phyloP scores from a whole-genome alignment of 2,888 invertebrate species.

The Hirtodrosophila trivittata region DNA sequence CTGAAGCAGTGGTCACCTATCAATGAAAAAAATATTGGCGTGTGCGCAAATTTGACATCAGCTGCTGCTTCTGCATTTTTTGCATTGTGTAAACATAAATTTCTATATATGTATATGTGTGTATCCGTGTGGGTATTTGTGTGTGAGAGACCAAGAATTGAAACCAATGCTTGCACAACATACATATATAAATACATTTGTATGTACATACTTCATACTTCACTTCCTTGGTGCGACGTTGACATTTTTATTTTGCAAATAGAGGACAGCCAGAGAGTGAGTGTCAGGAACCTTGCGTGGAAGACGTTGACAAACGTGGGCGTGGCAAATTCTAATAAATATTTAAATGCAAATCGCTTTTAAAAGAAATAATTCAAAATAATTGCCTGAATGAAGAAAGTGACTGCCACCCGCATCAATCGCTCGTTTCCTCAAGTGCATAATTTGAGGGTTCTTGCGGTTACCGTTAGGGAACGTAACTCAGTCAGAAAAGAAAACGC shows the following conservation, averaged over 20 bases:
- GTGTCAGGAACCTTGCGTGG: slow-evolving; percentile 13
- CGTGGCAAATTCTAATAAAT: slow-evolving; percentile 66
- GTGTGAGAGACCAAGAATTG: no score
- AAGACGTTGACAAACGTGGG: slow-evolving; percentile 45
- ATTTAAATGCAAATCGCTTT: slow-evolving; percentile 61
- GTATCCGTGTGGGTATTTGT: no score
- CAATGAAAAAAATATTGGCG: no score
- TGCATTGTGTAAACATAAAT: no score
- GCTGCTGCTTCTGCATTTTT: no score
- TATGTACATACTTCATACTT: background rate
- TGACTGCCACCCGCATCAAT: slow-evolving; percentile 12
- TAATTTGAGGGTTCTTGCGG: slow-evolving; percentile 20
- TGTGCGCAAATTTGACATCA: no score
- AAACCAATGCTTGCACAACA: no score
- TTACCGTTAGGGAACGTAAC: slow-evolving; percentile 41
- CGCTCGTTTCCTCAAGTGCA: no score
- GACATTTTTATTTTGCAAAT: slow-evolving; percentile 39
- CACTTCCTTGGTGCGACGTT: slow-evolving; percentile 43
- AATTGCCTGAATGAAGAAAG: no score
- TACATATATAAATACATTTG: no score
- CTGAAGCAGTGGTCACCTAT: no score
- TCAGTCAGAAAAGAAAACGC: slow-evolving; percentile 13
- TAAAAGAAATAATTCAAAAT: slow-evolving; percentile 46
- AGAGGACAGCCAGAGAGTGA: slow-evolving; percentile 16
- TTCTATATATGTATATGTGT: no score